phyloP scores from a whole-genome alignment of 2,888 invertebrate species.

The Frankliniella intonsa region DNA sequence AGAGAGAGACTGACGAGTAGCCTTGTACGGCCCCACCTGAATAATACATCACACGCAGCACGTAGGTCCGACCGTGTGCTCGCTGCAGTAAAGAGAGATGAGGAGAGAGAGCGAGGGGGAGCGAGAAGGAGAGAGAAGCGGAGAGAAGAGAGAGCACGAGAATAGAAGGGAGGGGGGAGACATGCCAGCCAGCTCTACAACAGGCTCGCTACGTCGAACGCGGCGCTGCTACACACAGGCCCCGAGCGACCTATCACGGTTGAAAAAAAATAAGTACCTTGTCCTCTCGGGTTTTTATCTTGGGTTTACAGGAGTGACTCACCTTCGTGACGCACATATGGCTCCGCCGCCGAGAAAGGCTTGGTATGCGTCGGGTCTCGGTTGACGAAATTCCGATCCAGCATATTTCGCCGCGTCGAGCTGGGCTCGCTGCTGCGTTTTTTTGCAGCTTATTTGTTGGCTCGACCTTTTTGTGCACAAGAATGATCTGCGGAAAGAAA shows the following conservation, averaged over 20 bases:
- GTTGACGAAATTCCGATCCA: no score
- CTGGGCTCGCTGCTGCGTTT: no score
- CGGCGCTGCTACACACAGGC: not conserved
- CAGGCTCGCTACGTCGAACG: not conserved
- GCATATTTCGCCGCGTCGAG: no score
- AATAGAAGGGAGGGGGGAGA: not conserved
- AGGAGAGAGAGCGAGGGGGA: not conserved
- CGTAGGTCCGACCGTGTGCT: constrained; percentile 8
- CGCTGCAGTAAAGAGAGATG: not conserved
- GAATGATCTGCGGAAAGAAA: no score
- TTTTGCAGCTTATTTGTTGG: no score
- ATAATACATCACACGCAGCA: constrained; percentile 25
- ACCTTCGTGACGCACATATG: not conserved
- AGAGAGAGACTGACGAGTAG: not conserved
- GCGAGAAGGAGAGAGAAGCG: not conserved
- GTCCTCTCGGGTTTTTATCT: constrained; percentile 13
- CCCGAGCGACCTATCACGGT: constrained; percentile 20
- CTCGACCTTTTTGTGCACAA: no score
- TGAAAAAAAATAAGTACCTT: constrained; percentile 15
- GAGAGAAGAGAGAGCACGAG: not conserved
- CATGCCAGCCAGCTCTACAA: not conserved
- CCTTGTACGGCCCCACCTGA: constrained; percentile 21
- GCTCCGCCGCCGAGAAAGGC: not conserved
- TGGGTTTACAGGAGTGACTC: not conserved
- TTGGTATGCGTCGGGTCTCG: not conserved